Base-by-base conservation (phyloP, 2,113 vertebrate genomes). In the Casuarius casuarius region DNA sequence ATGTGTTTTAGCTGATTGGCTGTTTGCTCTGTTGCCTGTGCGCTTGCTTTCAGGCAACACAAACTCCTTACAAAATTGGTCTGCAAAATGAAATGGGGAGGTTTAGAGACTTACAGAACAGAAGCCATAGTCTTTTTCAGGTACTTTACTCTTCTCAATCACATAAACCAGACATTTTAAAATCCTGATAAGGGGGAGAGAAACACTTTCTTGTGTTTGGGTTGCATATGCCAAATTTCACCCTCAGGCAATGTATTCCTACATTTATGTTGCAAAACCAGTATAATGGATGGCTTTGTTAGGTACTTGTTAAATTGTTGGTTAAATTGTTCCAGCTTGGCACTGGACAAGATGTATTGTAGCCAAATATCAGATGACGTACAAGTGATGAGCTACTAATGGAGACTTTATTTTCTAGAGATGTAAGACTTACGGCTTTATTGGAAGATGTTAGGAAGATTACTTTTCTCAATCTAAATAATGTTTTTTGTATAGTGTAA, bases 81-180 rank as follows among this genome's bases (percentile, higher is more conserved):
- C 14, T 78, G 87, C 90, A 80, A 93, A 92, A 74, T n/a, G 70
- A n/a, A 0, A 11, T 26, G 0, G 46, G 35, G 33, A 46, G 28
- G 77, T 84, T 86, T 67, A 51, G 56, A 85, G 70, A 65, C 38
- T 40, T 3, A 80, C 46, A 52, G 25, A 26, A 44, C 29, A 83
- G 77, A 80, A 90, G 17, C 23, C 84, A 12, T 40, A 65, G 59
- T 80, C 59, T 71, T 90, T 92, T 85, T 63, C 18, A 46, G 14
- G 31, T 84, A 35, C 62, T 87, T 92, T 35, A 68, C 88, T 87
- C 46, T 85, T 89, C 48, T 19, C 80, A 85, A 74, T 94, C 81
- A 91, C 40, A 75, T 73, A 77, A 96, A 96, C 38, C 62, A 95
- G 92, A 33, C 81, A 35, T 71, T 84, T 93, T 92, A 91, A 87